Evolutionary conservation across 2,797 vertebrate species (phyloP).

Genomic region (Silurus aristotelis): DNA sequence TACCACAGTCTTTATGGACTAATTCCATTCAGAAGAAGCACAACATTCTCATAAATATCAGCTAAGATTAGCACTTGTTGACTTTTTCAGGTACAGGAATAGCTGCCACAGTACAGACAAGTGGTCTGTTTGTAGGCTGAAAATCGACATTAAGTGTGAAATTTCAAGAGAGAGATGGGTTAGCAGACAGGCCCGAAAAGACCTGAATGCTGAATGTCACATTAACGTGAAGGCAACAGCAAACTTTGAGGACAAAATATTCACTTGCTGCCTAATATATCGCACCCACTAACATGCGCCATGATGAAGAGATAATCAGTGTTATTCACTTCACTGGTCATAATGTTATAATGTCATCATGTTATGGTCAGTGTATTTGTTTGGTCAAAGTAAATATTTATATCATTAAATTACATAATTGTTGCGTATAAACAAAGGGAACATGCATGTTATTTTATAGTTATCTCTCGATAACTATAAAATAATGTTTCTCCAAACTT

Average conservation of each 20-base stretch:
- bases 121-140: conserved; percentile 22
- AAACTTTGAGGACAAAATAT: not conserved
- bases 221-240: conserved; percentile 40
- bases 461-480: not conserved
- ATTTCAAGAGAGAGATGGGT: conserved; percentile 32
- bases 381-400: no score
- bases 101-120: conserved; percentile 33
- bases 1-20: not conserved
- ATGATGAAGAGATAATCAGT: no score
- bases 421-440: no score
- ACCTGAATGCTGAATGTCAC: conserved; percentile 44
- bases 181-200: conserved; percentile 30
- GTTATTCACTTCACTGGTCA: no score
- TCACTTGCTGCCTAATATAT: no score
- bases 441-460: no score
- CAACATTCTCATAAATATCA: conserved; percentile 12
- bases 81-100: conserved; percentile 37
- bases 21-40: conserved; percentile 22
- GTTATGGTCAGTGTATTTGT: no score
- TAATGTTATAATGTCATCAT: no score
- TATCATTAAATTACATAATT: no score
- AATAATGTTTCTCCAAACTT: not conserved
- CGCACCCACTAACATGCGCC: no score
- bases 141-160: conserved; percentile 46
- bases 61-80: conserved; percentile 27